phyloP scores from a whole-genome alignment of 2,113 vertebrate species.

The Phrynosoma blainvillii region DNA sequence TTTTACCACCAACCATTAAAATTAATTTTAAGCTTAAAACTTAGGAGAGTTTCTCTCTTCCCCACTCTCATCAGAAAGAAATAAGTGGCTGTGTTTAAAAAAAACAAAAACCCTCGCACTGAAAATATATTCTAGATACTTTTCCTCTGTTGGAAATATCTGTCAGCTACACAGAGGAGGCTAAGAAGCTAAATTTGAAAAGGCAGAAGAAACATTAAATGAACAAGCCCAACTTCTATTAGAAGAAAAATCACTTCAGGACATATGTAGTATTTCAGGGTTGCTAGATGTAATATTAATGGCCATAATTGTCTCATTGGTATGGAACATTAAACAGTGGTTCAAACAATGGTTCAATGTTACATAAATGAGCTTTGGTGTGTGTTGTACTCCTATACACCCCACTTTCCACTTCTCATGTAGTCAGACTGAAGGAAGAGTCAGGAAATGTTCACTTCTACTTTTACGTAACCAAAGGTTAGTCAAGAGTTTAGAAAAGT shows the following conservation, averaged over 20 bases:
- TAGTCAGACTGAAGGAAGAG: not conserved
- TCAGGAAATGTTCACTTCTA: not conserved
- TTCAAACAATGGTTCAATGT: not conserved
- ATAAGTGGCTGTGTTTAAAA: conserved; percentile 25
- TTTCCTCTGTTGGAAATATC: conserved; percentile 34
- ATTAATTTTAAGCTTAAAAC: conserved; percentile 69
- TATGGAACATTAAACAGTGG: not conserved
- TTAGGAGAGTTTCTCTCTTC: conserved; percentile 55
- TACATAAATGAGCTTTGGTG: not conserved
- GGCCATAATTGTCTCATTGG: not conserved
- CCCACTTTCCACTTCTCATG: not conserved
- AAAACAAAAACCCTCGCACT: conserved; percentile 22
- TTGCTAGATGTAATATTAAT: not conserved
- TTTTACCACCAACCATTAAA: conserved; percentile 73
- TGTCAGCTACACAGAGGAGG: conserved; percentile 5
- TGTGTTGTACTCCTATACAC: not conserved
- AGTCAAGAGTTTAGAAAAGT: not conserved
- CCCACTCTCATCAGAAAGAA: conserved; percentile 52
- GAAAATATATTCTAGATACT: conserved; percentile 21
- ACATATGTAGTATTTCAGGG: not conserved
- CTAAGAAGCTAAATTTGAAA: not conserved
- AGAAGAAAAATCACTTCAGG: not conserved
- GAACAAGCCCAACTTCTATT: not conserved
- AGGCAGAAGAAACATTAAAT: not conserved
- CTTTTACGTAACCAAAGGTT: no score